Base-by-base conservation (phyloP, 2,797 vertebrate genomes). In the Erethizon dorsatum region DNA sequence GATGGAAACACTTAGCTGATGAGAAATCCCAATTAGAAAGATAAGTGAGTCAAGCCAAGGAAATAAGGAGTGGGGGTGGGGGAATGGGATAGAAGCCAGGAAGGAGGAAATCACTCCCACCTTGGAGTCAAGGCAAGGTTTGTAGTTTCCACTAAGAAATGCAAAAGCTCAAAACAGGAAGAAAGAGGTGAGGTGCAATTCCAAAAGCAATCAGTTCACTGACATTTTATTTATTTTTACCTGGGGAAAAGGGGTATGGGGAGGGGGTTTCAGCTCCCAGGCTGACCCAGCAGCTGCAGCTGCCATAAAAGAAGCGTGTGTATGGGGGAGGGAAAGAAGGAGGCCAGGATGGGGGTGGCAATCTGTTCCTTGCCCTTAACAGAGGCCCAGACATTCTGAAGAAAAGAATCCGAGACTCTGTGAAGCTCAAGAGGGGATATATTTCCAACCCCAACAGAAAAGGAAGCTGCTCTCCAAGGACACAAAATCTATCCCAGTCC, bases 191-290 rank as follows among this genome's bases (percentile, higher is more conserved):
- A 98, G 94, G 84, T 93, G 65, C 71, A 97, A 97, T 97, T 97
- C 95, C 95, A 97, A 96, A 97, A 96, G 80, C 93, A 95, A 94
- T 97, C 94, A 91, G 50, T 82, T 98, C 93, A 24, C 89, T 98
- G 97, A 97, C 91, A 96, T 93, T 97, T 96, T 97, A 97, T 97
- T 98, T 97, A 96, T 97, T 97, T 97, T 94, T 95, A 96, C 94
- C 97, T 98, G 89, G 91, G 91, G 95, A 63, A 93, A 96, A 96
- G 54, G 37, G 52, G 61, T 47, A 20, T 83, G 26, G 31, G 37
- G 80, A 80, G 45, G 31, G 75, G 24, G 22, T 89, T 93, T 91
- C 47, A 59, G n/a, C 31, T 83, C 83, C 61, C 84, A 88, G 50
- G 50, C 89, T 95, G 91, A 96, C 84, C 80, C 82, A 79, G 47